Base-by-base conservation (phyloP, 2,888 invertebrate genomes). In the Ectropis crepuscularia region DNA sequence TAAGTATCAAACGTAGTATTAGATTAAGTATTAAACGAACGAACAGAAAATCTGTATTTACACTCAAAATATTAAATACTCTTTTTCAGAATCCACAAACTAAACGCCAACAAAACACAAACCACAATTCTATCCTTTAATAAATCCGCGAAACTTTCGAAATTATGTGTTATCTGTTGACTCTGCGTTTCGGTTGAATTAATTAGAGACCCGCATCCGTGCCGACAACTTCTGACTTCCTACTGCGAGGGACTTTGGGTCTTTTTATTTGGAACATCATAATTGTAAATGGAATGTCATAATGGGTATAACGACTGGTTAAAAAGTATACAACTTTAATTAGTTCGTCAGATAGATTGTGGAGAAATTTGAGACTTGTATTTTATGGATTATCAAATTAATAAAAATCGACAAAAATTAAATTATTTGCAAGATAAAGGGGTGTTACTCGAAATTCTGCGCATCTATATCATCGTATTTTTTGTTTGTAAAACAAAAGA, bases 81-180 rank as follows among this genome's bases (percentile, higher is more conserved):
- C 59, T 36, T 43, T 53, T 60, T 57, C 53, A 53, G 42, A 54
- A 12, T n/a, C 51, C 49, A 36, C 8, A 46, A 16, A 55, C 11
- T 41, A n/a, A 65, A 65, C 12, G 60, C 39, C 39, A 53, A 48
- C 64, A 57, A 57, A 61, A 61, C 57, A 57, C n/a, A 57, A 61
- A 42, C 47, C 60, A 11, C 55, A 53, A 50, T 53, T 53, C 48
- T 48, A 64, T 64, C 60, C 53, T 55, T 48, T 64, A 61, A 61
- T 65, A 65, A 57, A 57, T 65, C 64, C 64, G 57, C 38, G 6
- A 43, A 65, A 65, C 64, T 65, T 61, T 61, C 53, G 43, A 41
- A 65, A 65, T 61, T 61, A 60, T 64, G 51, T 64, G 64, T 64
- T 57, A 55, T 60, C 53, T 53, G 57, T 57, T 65, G 57, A 65